Conservation (phyloP, 2,888 invertebrate genomes). For the Scelioninae gen. 1 region DNA sequence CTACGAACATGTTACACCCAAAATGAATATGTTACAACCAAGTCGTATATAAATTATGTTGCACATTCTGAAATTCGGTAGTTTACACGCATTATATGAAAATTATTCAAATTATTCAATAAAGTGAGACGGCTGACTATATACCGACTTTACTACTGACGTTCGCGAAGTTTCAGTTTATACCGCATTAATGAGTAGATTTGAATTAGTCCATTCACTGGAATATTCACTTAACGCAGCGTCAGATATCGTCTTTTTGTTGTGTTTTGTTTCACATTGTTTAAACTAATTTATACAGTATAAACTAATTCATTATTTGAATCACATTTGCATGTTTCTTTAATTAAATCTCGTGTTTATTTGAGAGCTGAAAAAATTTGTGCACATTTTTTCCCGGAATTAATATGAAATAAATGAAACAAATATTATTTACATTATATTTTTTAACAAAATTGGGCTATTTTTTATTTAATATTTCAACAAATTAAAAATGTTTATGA, state of each 20-base stretch:
- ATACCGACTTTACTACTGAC: slow-evolving; percentile 60
- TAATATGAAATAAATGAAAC: too few relatives aligned
- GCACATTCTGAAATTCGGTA: slow-evolving; percentile 42
- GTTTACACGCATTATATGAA: slow-evolving; percentile 63
- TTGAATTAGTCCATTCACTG: slow-evolving; percentile 40
- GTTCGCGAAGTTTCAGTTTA: slow-evolving; percentile 46
- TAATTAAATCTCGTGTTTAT: too few relatives aligned
- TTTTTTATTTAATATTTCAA: too few relatives aligned
- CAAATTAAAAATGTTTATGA: too few relatives aligned
- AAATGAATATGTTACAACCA: slow-evolving; percentile 46
- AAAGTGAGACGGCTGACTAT: slow-evolving; percentile 64
- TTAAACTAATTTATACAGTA: not conserved
- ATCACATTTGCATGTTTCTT: too few relatives aligned
- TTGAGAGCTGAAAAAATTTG: too few relatives aligned
- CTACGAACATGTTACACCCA: slow-evolving; percentile 31
- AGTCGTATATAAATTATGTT: slow-evolving; percentile 55
- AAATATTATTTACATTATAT: too few relatives aligned
- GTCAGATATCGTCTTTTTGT: not conserved
- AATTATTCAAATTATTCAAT: slow-evolving; percentile 69
- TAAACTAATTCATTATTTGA: too few relatives aligned
- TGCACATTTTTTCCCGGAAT: too few relatives aligned
- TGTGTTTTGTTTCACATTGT: not conserved
- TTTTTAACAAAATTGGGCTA: too few relatives aligned
- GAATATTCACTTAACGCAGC: slow-evolving; percentile 17
- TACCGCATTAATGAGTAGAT: slow-evolving; percentile 54